Conservation (phyloP, 1,140 invertebrate genomes). For the Catajapyx aquilonaris region DNA sequence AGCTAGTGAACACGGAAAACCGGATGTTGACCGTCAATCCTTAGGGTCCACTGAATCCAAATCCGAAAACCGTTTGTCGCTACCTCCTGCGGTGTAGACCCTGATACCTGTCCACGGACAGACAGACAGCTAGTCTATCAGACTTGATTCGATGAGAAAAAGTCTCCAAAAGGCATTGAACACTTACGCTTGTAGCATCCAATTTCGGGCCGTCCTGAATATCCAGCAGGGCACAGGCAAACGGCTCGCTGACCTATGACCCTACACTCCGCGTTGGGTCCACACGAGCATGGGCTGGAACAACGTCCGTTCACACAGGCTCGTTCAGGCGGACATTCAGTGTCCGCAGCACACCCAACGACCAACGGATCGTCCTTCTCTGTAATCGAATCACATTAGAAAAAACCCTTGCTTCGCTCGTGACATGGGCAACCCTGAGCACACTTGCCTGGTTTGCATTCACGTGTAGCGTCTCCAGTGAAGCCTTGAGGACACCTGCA, state of each 20-base stretch:
- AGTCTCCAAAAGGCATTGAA: too few relatives aligned
- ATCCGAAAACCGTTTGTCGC: too few relatives aligned
- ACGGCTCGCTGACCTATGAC: conserved; percentile 62
- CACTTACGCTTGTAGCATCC: conserved; percentile 37
- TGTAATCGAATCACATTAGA: too few relatives aligned
- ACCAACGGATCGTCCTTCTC: conserved; percentile 20
- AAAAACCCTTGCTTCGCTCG: too few relatives aligned
- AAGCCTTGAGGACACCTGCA: conserved; percentile 61
- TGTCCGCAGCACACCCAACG: conserved; percentile 47
- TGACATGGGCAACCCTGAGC: too few relatives aligned
- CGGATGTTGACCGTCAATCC: too few relatives aligned
- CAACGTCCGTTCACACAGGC: conserved; percentile 60
- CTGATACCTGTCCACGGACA: too few relatives aligned
- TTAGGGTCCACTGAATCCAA: too few relatives aligned
- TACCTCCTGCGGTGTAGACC: too few relatives aligned
- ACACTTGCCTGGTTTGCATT: conserved; percentile 59
- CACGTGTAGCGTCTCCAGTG: conserved; percentile 43
- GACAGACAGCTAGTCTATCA: too few relatives aligned
- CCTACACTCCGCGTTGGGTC: conserved; percentile 53
- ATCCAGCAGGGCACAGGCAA: conserved; percentile 57
- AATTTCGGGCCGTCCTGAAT: conserved; percentile 55
- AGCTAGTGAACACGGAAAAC: too few relatives aligned
- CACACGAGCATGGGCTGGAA: conserved; percentile 57
- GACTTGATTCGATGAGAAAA: too few relatives aligned
- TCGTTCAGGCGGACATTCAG: conserved; percentile 47